Evolutionary conservation across 2,888 invertebrate genomes (phyloP).

Genomic region (Thyatira batis): DNA sequence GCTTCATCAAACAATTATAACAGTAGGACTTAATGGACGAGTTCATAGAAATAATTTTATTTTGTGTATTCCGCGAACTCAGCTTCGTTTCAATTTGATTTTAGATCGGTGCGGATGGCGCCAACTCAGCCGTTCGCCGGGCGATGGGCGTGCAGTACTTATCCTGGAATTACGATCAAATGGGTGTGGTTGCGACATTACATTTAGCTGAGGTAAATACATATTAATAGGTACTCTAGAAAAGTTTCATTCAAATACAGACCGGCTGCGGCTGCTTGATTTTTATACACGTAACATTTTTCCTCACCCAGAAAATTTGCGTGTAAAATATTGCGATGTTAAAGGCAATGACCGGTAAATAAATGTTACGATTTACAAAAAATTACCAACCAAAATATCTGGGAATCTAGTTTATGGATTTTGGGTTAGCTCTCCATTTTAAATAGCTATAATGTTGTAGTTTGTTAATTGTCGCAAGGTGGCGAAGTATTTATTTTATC

Average conservation of each 20-base stretch:
- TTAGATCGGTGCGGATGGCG: constrained; percentile 96
- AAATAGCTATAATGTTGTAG: too few relatives aligned
- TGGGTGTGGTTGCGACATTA: constrained; percentile 96
- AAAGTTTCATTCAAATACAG: background rate
- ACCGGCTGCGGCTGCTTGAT: background rate
- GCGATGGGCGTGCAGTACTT: constrained; percentile 91
- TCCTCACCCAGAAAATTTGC: too few relatives aligned
- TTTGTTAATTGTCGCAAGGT: too few relatives aligned
- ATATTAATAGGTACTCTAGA: background rate
- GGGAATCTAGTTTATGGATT: too few relatives aligned
- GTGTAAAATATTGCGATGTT: too few relatives aligned
- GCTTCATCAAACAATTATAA: background rate
- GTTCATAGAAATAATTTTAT: constrained; percentile 2
- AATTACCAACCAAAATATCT: too few relatives aligned
- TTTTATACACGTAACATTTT: too few relatives aligned
- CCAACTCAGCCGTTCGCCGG: constrained; percentile 92
- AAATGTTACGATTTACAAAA: too few relatives aligned
- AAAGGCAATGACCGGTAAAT: too few relatives aligned
- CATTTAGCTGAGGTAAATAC: constrained; percentile 87
- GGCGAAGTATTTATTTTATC: too few relatives aligned
- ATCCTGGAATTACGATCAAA: constrained; percentile 93
- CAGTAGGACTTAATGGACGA: background rate
- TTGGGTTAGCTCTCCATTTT: too few relatives aligned
- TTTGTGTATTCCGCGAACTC: background rate
- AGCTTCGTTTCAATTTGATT: constrained; percentile 19